phyloP scores from a whole-genome alignment of 2,113 vertebrate genomes.

The Oxygymnocypris stewartii region DNA sequence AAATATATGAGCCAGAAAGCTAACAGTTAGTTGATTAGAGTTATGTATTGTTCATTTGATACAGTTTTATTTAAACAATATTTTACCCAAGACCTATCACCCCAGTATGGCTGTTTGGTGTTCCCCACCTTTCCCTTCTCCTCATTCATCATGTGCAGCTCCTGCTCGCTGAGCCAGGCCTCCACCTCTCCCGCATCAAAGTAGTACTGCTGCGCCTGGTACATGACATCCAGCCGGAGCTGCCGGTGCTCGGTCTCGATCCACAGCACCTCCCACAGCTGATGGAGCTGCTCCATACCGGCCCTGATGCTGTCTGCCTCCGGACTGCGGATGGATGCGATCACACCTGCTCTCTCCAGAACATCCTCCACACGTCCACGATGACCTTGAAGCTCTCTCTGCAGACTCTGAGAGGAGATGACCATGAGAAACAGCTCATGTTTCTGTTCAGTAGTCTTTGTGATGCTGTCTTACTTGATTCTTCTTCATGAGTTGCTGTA shows the following conservation, averaged over 20 bases:
- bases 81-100: no score
- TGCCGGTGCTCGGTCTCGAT: conserved; percentile 83
- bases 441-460: neutral
- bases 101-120: neutral
- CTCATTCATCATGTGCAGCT: conserved; percentile 93
- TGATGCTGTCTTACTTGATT: conserved; percentile 79
- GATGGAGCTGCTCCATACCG: conserved; percentile 79
- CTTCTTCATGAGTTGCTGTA: conserved; percentile 93
- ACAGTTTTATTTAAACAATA: neutral
- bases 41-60: neutral
- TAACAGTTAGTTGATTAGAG: neutral
- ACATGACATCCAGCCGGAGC: conserved; percentile 85
- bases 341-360: conserved; percentile 79
- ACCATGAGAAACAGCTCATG: neutral
- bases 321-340: conserved; percentile 81
- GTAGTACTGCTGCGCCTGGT: conserved; percentile 92
- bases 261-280: conserved; percentile 81
- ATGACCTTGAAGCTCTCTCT: conserved; percentile 88
- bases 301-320: conserved; percentile 79
- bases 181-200: conserved; percentile 90
- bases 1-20: neutral
- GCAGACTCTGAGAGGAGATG: conserved; percentile 74
- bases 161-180: conserved; percentile 92
- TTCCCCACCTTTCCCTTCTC: conserved; percentile 89
- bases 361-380: conserved; percentile 82